Evolutionary conservation across 2,888 invertebrate genomes (phyloP).

Genomic region (Deroplatys truncata): DNA sequence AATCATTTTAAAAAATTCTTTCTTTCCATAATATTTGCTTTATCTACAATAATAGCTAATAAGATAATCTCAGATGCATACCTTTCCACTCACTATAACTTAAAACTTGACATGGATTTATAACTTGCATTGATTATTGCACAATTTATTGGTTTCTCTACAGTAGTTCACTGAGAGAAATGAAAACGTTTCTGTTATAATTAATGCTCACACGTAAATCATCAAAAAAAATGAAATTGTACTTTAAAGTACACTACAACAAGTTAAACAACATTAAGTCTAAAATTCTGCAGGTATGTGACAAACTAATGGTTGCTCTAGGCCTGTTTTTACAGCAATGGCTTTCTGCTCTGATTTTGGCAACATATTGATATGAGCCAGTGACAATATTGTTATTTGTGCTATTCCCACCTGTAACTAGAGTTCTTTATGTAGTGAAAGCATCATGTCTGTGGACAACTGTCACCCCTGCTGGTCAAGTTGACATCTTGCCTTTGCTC

Average conservation of each 20-base stretch:
- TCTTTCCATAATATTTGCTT: background rate
- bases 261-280: background rate
- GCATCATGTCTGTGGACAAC: background rate
- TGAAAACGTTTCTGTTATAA: background rate
- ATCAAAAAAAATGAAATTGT: background rate
- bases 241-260: background rate
- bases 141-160: background rate
- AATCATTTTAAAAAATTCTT: background rate
- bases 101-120: background rate
- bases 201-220: background rate
- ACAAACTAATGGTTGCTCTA: background rate
- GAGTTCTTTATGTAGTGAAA: background rate
- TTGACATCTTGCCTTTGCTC: background rate
- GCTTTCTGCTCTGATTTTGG: background rate
- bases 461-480: background rate
- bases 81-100: background rate
- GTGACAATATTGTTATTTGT: background rate
- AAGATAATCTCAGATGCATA: background rate
- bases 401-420: background rate
- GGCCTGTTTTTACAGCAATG: background rate
- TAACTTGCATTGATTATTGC: background rate
- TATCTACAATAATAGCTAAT: background rate
- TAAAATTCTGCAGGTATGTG: background rate
- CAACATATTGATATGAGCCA: background rate
- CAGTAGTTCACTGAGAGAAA: background rate